phyloP scores from a whole-genome alignment of 1,140 invertebrate genomes.

The Drosophila azteca region DNA sequence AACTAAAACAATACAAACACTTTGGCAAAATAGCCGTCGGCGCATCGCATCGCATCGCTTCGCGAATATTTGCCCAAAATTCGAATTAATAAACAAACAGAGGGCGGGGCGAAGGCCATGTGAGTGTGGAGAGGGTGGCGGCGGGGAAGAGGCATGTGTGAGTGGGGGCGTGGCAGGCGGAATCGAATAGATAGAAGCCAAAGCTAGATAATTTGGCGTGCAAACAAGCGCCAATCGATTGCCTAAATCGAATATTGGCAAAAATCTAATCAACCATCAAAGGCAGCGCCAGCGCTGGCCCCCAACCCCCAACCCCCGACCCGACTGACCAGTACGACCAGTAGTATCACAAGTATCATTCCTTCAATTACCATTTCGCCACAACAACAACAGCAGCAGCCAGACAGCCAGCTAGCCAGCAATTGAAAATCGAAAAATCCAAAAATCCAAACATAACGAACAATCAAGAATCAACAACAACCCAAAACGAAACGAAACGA shows the following conservation, averaged over 20 bases:
- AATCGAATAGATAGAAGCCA: neutral
- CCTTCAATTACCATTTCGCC: no score
- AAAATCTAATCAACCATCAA: slow-evolving; percentile 29
- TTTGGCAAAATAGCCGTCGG: slow-evolving; percentile 39
- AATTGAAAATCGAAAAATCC: neutral
- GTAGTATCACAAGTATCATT: no score
- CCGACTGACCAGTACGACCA: no score
- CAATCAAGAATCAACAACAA: neutral
- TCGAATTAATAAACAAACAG: slow-evolving; percentile 31
- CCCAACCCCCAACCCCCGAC: no score
- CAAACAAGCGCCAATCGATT: slow-evolving; percentile 4
- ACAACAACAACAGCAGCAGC: no score
- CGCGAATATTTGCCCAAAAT: slow-evolving; percentile 34
- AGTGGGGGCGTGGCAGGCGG: neutral
- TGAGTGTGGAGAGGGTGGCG: neutral
- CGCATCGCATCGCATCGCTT: slow-evolving; percentile 15
- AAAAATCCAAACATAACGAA: neutral
- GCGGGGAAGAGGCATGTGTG: neutral
- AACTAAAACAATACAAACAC: slow-evolving; percentile 41
- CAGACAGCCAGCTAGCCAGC: no score
- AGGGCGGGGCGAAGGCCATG: neutral
- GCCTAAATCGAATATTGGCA: slow-evolving; percentile 7
- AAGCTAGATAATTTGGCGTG: slow-evolving; percentile 23
- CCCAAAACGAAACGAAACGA: no score
- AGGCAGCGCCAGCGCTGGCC: neutral